phyloP scores from a whole-genome alignment of 2,888 invertebrate genomes.

The Willowsia nigromaculata region DNA sequence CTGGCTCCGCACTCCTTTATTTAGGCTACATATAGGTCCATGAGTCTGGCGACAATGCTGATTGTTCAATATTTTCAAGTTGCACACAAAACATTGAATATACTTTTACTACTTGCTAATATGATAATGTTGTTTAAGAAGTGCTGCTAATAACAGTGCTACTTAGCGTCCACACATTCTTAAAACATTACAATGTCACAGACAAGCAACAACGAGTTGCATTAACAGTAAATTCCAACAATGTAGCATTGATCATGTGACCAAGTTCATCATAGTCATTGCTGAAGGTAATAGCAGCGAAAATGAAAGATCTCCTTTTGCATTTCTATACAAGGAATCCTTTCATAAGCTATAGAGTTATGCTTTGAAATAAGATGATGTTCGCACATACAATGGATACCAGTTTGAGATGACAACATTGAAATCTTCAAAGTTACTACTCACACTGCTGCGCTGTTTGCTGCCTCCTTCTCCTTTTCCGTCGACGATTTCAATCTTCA shows the following conservation, averaged over 20 bases:
- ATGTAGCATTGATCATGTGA: slow-evolving; percentile 49
- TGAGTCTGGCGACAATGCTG: neutral
- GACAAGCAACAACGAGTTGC: slow-evolving; percentile 41
- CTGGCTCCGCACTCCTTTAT: neutral
- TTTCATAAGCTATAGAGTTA: neutral
- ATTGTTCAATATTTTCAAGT: slow-evolving; percentile 6
- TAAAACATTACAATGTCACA: slow-evolving; percentile 58
- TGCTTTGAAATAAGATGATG: neutral
- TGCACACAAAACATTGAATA: neutral
- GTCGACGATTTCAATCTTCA: slow-evolving; percentile 43
- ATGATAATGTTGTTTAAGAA: neutral
- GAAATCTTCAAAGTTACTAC: neutral
- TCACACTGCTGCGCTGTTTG: neutral
- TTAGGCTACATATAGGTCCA: neutral
- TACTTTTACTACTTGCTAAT: neutral
- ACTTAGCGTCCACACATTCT: slow-evolving; percentile 10
- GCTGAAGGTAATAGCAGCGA: neutral
- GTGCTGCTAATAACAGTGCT: slow-evolving; percentile 24
- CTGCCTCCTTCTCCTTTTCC: slow-evolving; percentile 21
- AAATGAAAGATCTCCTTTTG: neutral
- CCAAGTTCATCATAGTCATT: slow-evolving; percentile 41
- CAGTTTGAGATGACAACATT: slow-evolving; percentile 35
- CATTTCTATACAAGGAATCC: too few species aligned
- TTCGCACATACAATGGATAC: neutral
- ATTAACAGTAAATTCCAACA: slow-evolving; percentile 61